phyloP scores from a whole-genome alignment of 1,140 invertebrate species.

The Halyomorpha halys region DNA sequence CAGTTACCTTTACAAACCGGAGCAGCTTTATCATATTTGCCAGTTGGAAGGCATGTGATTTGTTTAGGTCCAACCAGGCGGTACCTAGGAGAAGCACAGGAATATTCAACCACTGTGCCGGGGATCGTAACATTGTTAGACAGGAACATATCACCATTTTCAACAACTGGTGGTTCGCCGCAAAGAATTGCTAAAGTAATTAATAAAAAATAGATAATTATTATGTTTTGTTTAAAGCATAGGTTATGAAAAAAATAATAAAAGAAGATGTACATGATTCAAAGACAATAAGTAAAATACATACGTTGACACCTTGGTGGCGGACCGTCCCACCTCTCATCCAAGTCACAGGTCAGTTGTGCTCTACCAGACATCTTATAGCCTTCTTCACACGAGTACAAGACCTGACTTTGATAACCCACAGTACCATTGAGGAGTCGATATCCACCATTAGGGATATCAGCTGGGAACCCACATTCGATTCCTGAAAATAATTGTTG shows the following conservation, averaged over 20 bases:
- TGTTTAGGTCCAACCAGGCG: conserved; percentile 54
- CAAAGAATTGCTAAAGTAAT: conserved; percentile 57
- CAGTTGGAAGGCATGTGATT: conserved; percentile 60
- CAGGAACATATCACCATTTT: conserved; percentile 56
- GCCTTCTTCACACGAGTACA: conserved; percentile 72
- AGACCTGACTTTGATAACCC: conserved; percentile 71
- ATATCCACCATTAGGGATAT: conserved; percentile 72
- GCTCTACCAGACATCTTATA: conserved; percentile 72
- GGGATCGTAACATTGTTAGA: conserved; percentile 53
- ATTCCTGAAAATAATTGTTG: conserved; percentile 48
- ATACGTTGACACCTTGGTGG: conserved; percentile 77
- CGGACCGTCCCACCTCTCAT: conserved; percentile 87
- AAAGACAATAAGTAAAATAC: conserved; percentile 29
- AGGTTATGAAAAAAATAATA: conserved; percentile 6
- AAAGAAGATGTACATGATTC: background rate
- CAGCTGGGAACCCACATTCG: conserved; percentile 79
- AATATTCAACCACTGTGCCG: conserved; percentile 62
- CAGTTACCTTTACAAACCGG: conserved; percentile 58
- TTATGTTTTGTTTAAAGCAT: no score
- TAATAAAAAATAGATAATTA: background rate
- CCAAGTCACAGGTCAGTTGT: conserved; percentile 77
- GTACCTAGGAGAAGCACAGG: conserved; percentile 55
- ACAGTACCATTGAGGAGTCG: conserved; percentile 71
- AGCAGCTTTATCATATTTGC: conserved; percentile 64
- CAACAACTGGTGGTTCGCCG: conserved; percentile 55